These are phyloP conservation scores for Heteronetta atricapilla DNA, from an alignment of 2,113 vertebrate genomes.

Conservation along the genomic window DNA sequence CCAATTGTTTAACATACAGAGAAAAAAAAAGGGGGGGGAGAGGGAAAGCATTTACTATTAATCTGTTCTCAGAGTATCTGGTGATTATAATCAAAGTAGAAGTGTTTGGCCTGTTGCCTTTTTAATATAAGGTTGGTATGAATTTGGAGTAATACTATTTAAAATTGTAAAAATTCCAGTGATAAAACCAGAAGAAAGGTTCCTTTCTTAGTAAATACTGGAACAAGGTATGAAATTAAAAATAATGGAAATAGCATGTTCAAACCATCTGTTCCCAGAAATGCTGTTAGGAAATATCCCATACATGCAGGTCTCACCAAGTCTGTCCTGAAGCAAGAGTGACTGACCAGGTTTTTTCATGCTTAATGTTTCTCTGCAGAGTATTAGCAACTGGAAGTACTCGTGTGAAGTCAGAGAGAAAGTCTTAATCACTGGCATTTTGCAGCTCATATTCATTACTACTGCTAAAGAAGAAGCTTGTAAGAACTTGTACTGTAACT, in stretches of 20 bases:
- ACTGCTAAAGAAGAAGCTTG: neutral
- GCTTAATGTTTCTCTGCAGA: neutral
- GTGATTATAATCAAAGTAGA: neutral
- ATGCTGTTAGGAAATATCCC: neutral
- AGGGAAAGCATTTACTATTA: neutral
- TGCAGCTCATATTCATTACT: neutral
- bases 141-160: neutral
- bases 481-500: neutral
- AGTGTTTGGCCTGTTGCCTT: neutral
- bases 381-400: neutral
- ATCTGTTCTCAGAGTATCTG: neutral
- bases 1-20: neutral
- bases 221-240: neutral
- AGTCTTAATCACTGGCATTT: neutral
- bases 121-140: neutral
- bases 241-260: neutral
- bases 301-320: neutral
- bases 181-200: neutral
- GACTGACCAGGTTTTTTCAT: neutral
- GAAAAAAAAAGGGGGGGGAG: no score
- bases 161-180: neutral
- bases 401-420: neutral
- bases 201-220: neutral
- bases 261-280: neutral
- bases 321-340: neutral